A percentile compares a stretch with the other conserved stretches of the same genome.
phyloP scores from a whole-genome alignment of 2,113 vertebrate species.

The Emberiza fucata region DNA sequence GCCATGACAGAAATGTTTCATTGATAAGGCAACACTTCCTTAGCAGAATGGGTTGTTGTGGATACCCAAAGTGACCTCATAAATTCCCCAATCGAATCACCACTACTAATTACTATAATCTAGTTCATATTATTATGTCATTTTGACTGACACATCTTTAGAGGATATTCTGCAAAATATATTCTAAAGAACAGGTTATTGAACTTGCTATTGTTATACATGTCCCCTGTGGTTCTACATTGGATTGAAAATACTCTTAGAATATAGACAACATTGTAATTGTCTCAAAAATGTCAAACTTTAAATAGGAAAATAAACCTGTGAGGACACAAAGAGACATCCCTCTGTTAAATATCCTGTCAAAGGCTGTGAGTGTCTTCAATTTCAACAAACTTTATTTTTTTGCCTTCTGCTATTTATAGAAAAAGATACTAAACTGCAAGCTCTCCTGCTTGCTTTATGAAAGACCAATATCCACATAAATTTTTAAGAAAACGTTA shows the following conservation, averaged over 20 bases:
- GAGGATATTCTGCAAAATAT: not conserved
- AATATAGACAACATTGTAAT: not conserved
- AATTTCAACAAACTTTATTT: not conserved
- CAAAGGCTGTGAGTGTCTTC: not conserved
- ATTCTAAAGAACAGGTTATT: not conserved
- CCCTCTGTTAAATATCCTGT: not conserved
- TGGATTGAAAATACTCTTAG: not conserved
- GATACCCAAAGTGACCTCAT: not conserved
- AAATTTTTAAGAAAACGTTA: not conserved
- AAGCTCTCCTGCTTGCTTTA: not conserved
- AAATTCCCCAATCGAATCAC: not conserved
- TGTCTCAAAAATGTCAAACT: not conserved
- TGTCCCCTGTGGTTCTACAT: not conserved
- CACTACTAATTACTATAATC: not conserved
- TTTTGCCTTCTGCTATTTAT: not conserved
- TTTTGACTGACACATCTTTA: not conserved
- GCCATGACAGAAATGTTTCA: not conserved
- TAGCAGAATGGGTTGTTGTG: not conserved
- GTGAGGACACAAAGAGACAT: not conserved
- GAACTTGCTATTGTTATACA: not conserved
- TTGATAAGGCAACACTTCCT: not conserved
- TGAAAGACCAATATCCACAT: not conserved
- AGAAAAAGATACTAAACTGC: not conserved
- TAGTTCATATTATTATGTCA: not conserved
- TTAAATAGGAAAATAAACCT: not conserved